Base-by-base conservation (phyloP, 2,888 invertebrate species). In the Luperina nickerlii region DNA sequence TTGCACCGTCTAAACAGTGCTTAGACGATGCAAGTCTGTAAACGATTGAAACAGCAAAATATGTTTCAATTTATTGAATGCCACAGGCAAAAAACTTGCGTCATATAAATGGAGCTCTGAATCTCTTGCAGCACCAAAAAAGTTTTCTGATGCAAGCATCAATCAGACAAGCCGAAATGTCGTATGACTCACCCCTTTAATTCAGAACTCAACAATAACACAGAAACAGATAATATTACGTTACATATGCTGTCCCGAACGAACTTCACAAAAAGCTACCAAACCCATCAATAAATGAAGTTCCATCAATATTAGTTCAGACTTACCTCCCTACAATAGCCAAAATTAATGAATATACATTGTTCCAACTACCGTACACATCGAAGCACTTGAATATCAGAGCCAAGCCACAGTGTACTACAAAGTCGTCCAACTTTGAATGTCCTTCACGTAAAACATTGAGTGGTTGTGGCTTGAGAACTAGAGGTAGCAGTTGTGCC, bases 341-440 rank as follows among this genome's bases (percentile, higher is more conserved):
- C n/a, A 60, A 83, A 63, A 69, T 51, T 48, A 24, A 38, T 67
- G 38, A 51, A 68, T 67, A 78, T 27, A 65, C 42, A 51, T 38
- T 66, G 79, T 70, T 73, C 24, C 18, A 45, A 38, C 48, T 62
- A 18, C 45, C 7, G n/a, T 38, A 20, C 1, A 69, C 60, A 73
- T 42, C 45, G 45, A 84, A 62, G 68, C 60, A 79, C 84, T 79
- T 51, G 73, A 70, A 54, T 54, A 70, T 63, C 48, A 45, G 54
- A 48, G 62, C 67, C 84, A 78, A 71, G 73, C n/a, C 38, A 27
- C 69, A 62, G 24, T 79, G 27, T 74, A 69, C 65, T 70, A 54
- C 65, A 66, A 62, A 84, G 60, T 84, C 54, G 15, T n/a, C 20
- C 74, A 84, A 80, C 65, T 82, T 70, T 66, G 81, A 80, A 84